A percentile compares a stretch with the other conserved stretches of the same genome.
These are phyloP conservation scores for Lonchura striata DNA, from an alignment of 2,113 vertebrate genomes.

Conservation along the genomic window DNA sequence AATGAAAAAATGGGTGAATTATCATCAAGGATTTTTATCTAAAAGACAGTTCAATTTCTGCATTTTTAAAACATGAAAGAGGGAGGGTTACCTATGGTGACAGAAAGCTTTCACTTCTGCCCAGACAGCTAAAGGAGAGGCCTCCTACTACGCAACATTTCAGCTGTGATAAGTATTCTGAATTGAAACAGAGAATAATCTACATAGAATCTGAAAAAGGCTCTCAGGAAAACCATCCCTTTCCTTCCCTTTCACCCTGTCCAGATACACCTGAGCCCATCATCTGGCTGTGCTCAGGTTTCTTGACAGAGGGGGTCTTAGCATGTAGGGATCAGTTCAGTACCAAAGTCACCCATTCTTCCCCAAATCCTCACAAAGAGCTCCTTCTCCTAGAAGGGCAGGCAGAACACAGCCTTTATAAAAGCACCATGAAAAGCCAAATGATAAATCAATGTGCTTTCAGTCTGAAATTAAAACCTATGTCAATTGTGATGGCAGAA, in stretches of 20 bases:
- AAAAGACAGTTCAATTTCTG: neutral
- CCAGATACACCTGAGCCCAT: neutral
- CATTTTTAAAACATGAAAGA: neutral
- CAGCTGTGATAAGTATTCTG: neutral
- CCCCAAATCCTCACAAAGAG: neutral
- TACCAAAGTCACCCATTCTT: neutral
- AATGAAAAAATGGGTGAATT: neutral
- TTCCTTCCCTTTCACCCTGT: neutral
- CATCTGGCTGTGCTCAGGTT: neutral
- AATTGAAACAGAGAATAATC: neutral
- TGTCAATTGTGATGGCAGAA: neutral
- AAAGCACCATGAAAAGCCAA: neutral
- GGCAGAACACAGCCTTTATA: neutral
- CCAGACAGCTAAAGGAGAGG: neutral
- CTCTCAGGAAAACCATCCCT: neutral
- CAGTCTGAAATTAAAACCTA: conserved; percentile 23
- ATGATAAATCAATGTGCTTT: neutral
- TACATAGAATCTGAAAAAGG: neutral
- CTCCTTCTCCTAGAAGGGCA: neutral
- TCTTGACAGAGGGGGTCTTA: neutral
- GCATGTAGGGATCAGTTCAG: neutral
- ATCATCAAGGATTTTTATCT: neutral
- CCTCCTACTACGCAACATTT: neutral
- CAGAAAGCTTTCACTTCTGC: neutral
- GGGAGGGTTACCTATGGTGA: neutral